phyloP scores from a whole-genome alignment of 2,797 vertebrate species.

The Macrochelys suwanniensis region DNA sequence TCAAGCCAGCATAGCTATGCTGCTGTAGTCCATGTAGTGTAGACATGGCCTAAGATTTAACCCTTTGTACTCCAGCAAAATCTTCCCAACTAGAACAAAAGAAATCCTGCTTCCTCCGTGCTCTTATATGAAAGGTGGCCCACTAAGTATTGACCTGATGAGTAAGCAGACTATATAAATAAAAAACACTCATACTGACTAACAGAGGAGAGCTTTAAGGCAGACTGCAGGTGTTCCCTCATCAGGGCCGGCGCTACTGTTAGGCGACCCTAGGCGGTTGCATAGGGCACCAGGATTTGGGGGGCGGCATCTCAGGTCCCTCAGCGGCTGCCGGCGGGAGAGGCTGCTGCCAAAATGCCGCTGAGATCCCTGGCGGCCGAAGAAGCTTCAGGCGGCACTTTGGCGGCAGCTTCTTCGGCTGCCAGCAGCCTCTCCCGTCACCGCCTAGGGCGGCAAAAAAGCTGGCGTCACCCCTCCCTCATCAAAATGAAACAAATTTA shows the following conservation, averaged over 20 bases:
- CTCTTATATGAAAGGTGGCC: not conserved
- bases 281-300: too few relatives aligned
- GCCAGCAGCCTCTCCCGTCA: too few relatives aligned
- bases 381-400: too few relatives aligned
- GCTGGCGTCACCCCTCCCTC: not conserved
- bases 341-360: too few relatives aligned
- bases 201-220: not conserved
- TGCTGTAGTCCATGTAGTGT: not conserved
- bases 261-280: too few relatives aligned
- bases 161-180: not conserved
- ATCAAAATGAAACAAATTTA: not conserved
- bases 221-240: not conserved
- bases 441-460: too few relatives aligned
- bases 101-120: not conserved
- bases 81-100: not conserved
- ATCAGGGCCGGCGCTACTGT: too few relatives aligned
- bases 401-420: too few relatives aligned
- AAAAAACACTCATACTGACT: not conserved
- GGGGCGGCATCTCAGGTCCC: too few relatives aligned
- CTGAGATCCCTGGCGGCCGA: too few relatives aligned
- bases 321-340: too few relatives aligned
- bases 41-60: not conserved
- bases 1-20: not conserved
- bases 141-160: not conserved
- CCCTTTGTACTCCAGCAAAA: not conserved